Evolutionary conservation across 2,113 vertebrate genomes (phyloP).

Genomic region (Paradoxurus hermaphroditus): DNA sequence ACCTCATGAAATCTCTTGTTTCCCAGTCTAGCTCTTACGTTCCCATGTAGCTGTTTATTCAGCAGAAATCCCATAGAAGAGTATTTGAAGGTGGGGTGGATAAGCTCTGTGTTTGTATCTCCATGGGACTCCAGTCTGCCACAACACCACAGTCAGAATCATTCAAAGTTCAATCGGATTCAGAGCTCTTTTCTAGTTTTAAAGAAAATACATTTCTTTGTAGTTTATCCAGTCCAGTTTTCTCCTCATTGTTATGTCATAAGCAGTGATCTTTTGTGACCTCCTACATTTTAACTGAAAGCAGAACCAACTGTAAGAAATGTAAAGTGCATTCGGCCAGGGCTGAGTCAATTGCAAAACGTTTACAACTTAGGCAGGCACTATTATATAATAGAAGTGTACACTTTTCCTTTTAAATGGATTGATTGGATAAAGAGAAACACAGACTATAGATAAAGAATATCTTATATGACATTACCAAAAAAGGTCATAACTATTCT

Average conservation of each 20-base stretch:
- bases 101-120: neutral
- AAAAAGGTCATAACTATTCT: neutral
- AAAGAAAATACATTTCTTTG: conserved; percentile 3
- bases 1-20: neutral
- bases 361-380: neutral
- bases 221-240: neutral
- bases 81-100: neutral
- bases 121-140: neutral
- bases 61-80: neutral
- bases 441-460: neutral
- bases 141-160: neutral
- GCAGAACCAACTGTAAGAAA: neutral
- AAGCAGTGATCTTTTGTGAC: neutral
- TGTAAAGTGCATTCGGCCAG: neutral
- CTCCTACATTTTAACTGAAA: neutral
- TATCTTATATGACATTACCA: neutral
- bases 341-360: neutral
- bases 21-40: neutral
- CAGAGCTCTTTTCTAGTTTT: neutral
- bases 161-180: neutral
- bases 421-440: neutral
- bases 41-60: neutral
- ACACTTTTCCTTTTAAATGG: neutral
- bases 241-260: neutral
- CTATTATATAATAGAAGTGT: neutral